Evolutionary conservation across 2,797 vertebrate genomes (phyloP).

Genomic region (Alcedo quadribrachys): DNA sequence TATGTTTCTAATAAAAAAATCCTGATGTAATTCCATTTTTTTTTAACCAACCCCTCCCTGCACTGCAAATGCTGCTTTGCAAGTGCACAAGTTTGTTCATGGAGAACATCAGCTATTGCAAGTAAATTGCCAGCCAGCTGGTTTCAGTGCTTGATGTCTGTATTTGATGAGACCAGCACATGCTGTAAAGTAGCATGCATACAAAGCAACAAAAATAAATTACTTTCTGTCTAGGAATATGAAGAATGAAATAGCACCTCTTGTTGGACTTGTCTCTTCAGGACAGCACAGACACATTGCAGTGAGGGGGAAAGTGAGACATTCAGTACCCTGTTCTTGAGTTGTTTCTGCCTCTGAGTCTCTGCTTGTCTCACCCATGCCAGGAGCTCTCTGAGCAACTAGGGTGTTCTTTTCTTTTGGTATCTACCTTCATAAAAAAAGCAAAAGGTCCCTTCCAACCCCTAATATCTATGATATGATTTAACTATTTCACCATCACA

Average conservation of each 20-base stretch:
- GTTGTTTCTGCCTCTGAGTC: background rate
- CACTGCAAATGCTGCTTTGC: background rate
- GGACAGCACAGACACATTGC: background rate
- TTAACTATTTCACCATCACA: background rate
- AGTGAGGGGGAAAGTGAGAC: background rate
- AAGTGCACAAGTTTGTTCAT: background rate
- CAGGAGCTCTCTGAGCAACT: background rate
- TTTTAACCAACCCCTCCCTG: background rate
- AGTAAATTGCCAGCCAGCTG: background rate
- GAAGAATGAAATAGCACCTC: background rate
- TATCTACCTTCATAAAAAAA: background rate
- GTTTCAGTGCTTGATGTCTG: background rate
- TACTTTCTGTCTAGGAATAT: background rate
- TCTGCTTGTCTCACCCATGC: background rate
- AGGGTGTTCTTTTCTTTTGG: background rate
- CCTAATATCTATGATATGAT: no score
- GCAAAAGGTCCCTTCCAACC: background rate
- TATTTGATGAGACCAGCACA: background rate
- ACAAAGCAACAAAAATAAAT: background rate
- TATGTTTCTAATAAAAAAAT: background rate
- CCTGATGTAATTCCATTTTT: fast-evolving
- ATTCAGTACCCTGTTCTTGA: background rate
- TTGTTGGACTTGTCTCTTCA: background rate
- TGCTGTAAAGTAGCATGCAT: background rate
- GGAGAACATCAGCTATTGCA: background rate